Conservation (phyloP, 2,888 invertebrate species). For the Bellardia bayeri region DNA sequence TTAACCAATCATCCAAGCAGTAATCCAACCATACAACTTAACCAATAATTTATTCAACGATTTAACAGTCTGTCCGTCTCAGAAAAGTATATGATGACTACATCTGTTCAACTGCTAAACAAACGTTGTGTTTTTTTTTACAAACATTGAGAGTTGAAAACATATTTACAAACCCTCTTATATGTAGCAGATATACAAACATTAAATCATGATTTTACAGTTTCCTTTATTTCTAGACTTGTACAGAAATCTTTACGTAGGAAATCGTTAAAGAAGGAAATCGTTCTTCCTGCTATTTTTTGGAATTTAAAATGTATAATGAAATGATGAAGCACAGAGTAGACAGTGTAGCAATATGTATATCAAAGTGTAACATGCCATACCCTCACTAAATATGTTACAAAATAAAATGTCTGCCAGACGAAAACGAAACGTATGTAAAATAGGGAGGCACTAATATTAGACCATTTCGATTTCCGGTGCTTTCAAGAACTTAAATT, state of each 20-base stretch:
- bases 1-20: conserved; percentile 25
- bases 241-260: background rate
- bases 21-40: background rate
- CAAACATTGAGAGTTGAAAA: background rate
- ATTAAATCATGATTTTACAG: conserved; percentile 48
- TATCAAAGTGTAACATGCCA: conserved; percentile 3
- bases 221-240: background rate
- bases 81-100: background rate
- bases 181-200: background rate
- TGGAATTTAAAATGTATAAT: no score
- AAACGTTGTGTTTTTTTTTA: conserved; percentile 75
- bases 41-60: conserved; percentile 48
- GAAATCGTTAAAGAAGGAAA: background rate
- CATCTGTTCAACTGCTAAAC: conserved; percentile 80
- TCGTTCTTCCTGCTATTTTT: background rate
- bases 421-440: no score
- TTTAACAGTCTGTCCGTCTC: background rate
- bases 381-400: background rate
- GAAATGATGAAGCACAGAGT: no score
- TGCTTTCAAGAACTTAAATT: no score
- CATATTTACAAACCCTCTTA: background rate
- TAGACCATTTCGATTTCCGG: no score
- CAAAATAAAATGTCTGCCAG: background rate
- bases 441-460: no score
- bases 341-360: no score